Evolutionary conservation across 2,797 vertebrate species (phyloP).

Genomic region (Enteromius trimaculatus): DNA sequence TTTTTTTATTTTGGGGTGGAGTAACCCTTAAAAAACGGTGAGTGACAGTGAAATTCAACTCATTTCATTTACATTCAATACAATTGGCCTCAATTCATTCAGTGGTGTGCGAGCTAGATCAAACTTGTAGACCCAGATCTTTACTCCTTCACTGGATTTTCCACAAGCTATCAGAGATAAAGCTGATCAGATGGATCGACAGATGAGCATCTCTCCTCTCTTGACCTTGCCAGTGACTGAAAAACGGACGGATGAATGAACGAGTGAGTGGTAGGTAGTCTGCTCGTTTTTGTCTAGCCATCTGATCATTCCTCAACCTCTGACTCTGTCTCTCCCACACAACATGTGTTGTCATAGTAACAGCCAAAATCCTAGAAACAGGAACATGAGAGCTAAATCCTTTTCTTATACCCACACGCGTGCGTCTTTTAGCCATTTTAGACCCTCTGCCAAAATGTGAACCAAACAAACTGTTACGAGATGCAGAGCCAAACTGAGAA

Average conservation of each 20-base stretch:
- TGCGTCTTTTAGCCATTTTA: slow-evolving; percentile 9
- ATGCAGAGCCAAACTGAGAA: slow-evolving; percentile 18
- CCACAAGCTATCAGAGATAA: background rate
- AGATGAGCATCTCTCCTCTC: slow-evolving; percentile 17
- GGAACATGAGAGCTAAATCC: background rate
- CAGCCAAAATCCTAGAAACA: slow-evolving; percentile 14
- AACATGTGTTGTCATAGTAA: slow-evolving; percentile 15
- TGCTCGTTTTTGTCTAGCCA: slow-evolving; percentile 15
- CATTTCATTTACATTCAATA: background rate
- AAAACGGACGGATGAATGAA: slow-evolving; percentile 18
- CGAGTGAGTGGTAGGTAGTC: background rate
- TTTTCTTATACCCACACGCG: background rate
- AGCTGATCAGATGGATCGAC: slow-evolving; percentile 33
- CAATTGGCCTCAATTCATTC: background rate
- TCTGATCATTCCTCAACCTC: slow-evolving; percentile 29
- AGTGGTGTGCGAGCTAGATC: background rate
- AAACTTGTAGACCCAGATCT: background rate
- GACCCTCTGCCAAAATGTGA: background rate
- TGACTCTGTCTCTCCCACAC: slow-evolving; percentile 24
- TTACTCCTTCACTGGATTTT: background rate
- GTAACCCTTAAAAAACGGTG: background rate
- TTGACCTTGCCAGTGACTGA: background rate
- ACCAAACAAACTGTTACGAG: background rate
- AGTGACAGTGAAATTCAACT: background rate
- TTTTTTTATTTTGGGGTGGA: no score